Evolutionary conservation across 2,113 vertebrate genomes (phyloP).

Genomic region (Oreocharis arfaki): DNA sequence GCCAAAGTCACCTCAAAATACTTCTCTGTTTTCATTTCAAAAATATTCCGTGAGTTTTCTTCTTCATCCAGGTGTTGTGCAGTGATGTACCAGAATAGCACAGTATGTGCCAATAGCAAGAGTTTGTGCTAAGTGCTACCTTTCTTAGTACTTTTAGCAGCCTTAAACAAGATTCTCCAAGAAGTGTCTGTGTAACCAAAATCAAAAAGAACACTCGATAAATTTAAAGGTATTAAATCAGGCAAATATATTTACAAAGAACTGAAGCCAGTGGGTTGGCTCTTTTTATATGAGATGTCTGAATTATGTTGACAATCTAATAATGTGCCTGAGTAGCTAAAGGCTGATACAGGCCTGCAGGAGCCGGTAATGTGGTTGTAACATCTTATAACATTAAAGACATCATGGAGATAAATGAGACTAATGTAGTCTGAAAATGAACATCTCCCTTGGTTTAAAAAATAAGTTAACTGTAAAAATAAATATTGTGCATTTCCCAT

Average conservation of each 20-base stretch:
- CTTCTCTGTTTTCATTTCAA: neutral
- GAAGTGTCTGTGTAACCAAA: neutral
- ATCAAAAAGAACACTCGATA: neutral
- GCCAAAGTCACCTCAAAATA: neutral
- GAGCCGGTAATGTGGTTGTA: constrained; percentile 57
- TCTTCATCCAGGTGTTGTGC: neutral
- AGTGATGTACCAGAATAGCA: neutral
- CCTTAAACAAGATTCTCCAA: neutral
- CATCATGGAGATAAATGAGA: constrained; percentile 74
- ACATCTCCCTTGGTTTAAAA: constrained; percentile 56
- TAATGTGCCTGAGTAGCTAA: constrained; percentile 68
- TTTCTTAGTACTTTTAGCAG: neutral
- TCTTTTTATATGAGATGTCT: constrained; percentile 65
- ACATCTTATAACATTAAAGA: constrained; percentile 69
- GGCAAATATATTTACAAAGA: constrained; percentile 54
- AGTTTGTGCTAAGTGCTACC: neutral
- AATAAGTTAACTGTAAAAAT: constrained; percentile 62
- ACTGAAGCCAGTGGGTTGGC: constrained; percentile 44
- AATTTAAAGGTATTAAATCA: constrained; percentile 53
- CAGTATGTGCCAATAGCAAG: neutral
- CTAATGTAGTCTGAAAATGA: constrained; percentile 69
- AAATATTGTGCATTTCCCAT: constrained; percentile 34
- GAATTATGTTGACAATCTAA: constrained; percentile 76
- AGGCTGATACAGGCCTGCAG: constrained; percentile 66
- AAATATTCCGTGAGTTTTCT: neutral